Evolutionary conservation across 92 coral and sea anemone species (phyloP).

Genomic region (Blastomussa wellsi): DNA sequence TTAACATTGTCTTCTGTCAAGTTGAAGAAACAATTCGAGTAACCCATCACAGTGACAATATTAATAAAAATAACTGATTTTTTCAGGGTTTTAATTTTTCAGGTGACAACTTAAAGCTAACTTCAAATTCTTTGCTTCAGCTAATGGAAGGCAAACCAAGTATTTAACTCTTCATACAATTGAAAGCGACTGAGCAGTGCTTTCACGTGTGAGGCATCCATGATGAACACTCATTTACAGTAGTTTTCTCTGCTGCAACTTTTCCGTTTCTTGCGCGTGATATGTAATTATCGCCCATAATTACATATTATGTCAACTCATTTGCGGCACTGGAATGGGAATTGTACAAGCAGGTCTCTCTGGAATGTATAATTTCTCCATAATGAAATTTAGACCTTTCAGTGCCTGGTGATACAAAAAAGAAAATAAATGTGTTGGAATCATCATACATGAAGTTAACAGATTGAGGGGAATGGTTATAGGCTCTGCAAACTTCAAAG

Average conservation of each 20-base stretch:
- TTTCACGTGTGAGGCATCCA: too few species aligned
- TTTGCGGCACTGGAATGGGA: constrained; percentile 62
- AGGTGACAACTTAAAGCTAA: too few species aligned
- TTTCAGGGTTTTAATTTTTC: background rate
- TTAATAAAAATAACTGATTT: background rate
- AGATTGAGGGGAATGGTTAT: too few species aligned
- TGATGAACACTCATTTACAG: too few species aligned
- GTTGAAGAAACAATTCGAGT: background rate
- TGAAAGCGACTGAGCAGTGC: background rate
- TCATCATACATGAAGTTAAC: too few species aligned
- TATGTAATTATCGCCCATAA: background rate
- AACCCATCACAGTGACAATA: background rate
- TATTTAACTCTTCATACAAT: background rate
- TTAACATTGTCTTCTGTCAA: background rate
- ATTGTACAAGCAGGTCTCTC: constrained; percentile 61
- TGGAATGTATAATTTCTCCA: constrained; percentile 79
- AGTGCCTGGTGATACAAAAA: constrained; percentile 57
- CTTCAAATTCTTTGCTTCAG: too few species aligned
- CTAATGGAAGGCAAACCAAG: too few species aligned
- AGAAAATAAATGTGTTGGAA: background rate
- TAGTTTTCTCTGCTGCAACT: too few species aligned
- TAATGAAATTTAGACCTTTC: constrained; percentile 75
- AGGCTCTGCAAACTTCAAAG: too few species aligned
- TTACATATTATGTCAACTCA: constrained; percentile 27
- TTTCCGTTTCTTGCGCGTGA: background rate